Base-by-base conservation (phyloP, 1,140 invertebrate species). In the Coenobita brevimanus region DNA sequence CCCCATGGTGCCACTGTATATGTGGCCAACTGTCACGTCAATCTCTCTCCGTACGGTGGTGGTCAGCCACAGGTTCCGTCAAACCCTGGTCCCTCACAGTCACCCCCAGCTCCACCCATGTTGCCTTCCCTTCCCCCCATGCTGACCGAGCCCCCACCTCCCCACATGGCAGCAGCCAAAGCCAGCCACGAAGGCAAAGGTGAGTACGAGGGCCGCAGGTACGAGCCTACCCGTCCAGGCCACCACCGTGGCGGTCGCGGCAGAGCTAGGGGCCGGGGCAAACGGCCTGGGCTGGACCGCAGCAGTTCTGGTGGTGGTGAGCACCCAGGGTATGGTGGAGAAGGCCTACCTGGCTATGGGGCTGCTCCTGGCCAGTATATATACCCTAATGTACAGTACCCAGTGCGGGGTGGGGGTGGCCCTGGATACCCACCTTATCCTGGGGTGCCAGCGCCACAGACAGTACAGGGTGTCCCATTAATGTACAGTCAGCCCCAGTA, bases 11-110 rank as follows among this genome's bases (percentile, higher is more conserved):
- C 85, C 36, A 87, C 85, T 15, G 85, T 87, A 2, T 87, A 87
- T 73, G 85, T 87, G 50, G 85, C 85, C 27, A 87, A 87, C 78
- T 87, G 85, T 38, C 85, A 87, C 38, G 85, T 87, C 13, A 87
- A 87, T 73, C 24, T 87, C 1, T 87, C 85, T 21, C 78, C 85
- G 15, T 80, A 87, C 30, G 73, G 69, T 73, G 85, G 85, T 36
- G 60, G 57, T 24, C 76, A 81, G 38, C 38, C 62, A n/a, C 76
- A 81, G 27, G 64, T 80, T 21, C 6, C 6, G 17, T 50, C 46
- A 6, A 50, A 8, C 46, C 46, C 46, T 8, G 46, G 46, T 17
- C 85, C 85, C 6, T 87, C 85, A 38, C 85, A 87, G 76, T 87
- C 85, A n/a, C 85, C 85, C 27, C 85, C 85, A 17, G 41, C 85